Evolutionary conservation across 2,888 invertebrate species (phyloP).

Genomic region (Macrophya alboannulata): DNA sequence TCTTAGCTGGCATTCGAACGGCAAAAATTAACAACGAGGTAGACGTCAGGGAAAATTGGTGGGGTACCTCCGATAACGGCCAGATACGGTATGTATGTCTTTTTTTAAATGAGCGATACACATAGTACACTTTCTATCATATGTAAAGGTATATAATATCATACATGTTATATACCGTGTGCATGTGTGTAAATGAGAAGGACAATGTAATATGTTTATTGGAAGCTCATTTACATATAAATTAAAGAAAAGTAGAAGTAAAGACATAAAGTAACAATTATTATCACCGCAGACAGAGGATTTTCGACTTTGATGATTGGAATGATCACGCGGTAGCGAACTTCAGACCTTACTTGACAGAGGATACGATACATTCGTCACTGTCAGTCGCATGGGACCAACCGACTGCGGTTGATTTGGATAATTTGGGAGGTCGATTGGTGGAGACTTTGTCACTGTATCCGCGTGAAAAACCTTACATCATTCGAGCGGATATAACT

Average conservation of each 20-base stretch:
- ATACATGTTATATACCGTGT: too few relatives aligned
- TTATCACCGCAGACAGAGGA: slow-evolving; percentile 81
- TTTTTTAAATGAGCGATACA: neutral
- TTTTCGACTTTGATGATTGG: slow-evolving; percentile 99
- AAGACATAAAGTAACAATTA: neutral
- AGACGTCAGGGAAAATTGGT: slow-evolving; percentile 97
- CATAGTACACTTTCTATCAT: too few relatives aligned
- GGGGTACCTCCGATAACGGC: slow-evolving; percentile 91
- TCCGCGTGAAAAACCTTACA: slow-evolving; percentile 87
- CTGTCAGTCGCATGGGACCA: slow-evolving; percentile 87
- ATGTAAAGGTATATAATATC: too few relatives aligned
- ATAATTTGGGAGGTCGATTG: slow-evolving; percentile 90
- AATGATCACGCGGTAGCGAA: slow-evolving; percentile 97
- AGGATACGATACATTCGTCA: slow-evolving; percentile 89
- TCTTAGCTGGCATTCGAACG: slow-evolving; percentile 95
- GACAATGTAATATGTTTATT: too few relatives aligned
- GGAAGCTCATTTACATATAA: too few relatives aligned
- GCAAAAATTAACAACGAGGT: slow-evolving; percentile 93
- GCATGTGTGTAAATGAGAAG: neutral
- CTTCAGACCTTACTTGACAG: slow-evolving; percentile 93
- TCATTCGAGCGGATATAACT: slow-evolving; percentile 94
- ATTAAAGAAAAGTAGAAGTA: neutral
- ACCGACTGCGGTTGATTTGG: slow-evolving; percentile 83
- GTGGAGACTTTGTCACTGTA: slow-evolving; percentile 85
- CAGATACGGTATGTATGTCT: slow-evolving; percentile 83